Evolutionary conservation across 2,797 vertebrate genomes (phyloP).

Genomic region (Acrossocheilus fasciatus): DNA sequence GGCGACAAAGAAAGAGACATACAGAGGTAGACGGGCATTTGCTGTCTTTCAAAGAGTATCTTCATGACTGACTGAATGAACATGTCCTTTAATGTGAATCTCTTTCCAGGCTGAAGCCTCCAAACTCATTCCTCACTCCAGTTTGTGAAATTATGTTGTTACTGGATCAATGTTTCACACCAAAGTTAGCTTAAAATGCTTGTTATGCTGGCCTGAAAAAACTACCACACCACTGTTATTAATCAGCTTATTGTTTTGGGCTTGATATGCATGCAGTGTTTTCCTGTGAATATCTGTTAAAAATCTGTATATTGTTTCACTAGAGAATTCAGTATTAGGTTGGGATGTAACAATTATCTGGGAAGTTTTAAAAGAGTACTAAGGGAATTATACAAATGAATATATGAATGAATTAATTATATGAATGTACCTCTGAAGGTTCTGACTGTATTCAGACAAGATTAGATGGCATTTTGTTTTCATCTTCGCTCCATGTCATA

Average conservation of each 20-base stretch:
- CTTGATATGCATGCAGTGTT: neutral
- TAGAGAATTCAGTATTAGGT: neutral
- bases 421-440: no score
- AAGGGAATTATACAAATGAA: no score
- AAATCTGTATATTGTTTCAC: neutral
- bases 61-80: conserved; percentile 20
- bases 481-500: no score
- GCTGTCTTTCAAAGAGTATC: conserved; percentile 2
- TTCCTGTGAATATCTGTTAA: neutral
- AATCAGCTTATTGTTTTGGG: neutral
- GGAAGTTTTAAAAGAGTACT: no score
- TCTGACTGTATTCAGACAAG: no score
- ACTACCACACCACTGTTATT: neutral
- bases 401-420: no score
- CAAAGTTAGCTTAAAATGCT: neutral
- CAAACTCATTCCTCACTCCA: neutral
- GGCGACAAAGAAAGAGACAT: conserved; percentile 25
- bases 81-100: neutral
- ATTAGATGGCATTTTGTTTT: no score
- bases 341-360: no score
- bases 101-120: neutral
- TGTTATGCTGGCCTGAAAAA: neutral
- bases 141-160: neutral
- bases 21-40: neutral
- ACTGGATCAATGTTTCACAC: neutral